Base-by-base conservation (phyloP, 2,888 invertebrate species). In the Epistrophe eligans region DNA sequence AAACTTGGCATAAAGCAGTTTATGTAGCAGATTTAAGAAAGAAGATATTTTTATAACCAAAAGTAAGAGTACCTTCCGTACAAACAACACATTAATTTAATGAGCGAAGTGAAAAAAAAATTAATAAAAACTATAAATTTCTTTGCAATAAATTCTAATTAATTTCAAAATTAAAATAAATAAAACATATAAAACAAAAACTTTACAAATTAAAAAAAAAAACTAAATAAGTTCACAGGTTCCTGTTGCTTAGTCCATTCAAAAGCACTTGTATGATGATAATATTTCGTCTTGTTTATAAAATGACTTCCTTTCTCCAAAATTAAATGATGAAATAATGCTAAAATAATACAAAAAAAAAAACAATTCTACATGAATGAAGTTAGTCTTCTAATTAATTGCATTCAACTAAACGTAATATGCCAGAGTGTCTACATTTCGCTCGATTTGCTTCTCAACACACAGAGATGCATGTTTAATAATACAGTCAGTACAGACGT, bases 321-420 rank as follows among this genome's bases (percentile, higher is more conserved):
- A 7, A 35, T 66, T 67, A 67, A 11, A 84, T 84, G 28, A 84
- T 45, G 64, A 84, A 84, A 28, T 84, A 84, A 58, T 84, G 84
- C 84, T 84, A 38, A 35, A 74, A 55, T 52, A 28, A 55, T 24
- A 55, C 4, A 48, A n/a, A 55, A 40, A 38, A 19, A 55, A 24
- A 43, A 10, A 50, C 35, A 48, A 72, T 58, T 38, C 17, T 45
- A 17, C 62, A 35, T 62, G 45, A 64, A 43, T 52, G 32, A 28
- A 28, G 43, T 64, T 35, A 48, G n/a, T 32, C 17, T 77, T 19
- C 40, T 52, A 38, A 71, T 43, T 62, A 28, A 40, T 43, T 15
- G 40, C 71, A 77, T 71, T 52, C 50, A 77, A 62, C 50, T 15
- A 71, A 52, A 70, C 52, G 40, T 55, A 52, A 70, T 55, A n/a